Conservation (phyloP, 2,797 vertebrate species). For the Gymnothorax javanicus region DNA sequence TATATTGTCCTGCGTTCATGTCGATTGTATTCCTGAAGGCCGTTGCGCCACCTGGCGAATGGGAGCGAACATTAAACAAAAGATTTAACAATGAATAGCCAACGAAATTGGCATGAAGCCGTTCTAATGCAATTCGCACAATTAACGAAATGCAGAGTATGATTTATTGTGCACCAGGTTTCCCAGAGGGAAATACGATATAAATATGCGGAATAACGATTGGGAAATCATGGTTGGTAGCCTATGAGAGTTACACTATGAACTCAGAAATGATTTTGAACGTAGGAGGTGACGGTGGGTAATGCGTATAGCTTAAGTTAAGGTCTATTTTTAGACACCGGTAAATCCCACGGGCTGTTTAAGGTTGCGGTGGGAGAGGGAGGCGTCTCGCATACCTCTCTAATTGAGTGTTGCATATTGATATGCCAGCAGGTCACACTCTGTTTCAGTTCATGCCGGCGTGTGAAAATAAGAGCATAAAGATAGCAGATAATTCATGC, state of each 20-base stretch:
- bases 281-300: background rate
- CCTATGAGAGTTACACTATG: background rate
- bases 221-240: background rate
- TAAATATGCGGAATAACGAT: background rate
- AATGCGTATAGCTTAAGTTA: background rate
- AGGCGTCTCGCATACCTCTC: background rate
- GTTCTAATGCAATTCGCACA: background rate
- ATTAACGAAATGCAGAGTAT: background rate
- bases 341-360: background rate
- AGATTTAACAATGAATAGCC: background rate
- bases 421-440: background rate
- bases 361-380: background rate
- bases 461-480: background rate
- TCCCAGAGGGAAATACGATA: background rate
- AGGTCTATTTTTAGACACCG: background rate
- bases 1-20: background rate
- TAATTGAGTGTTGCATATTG: slow-evolving; percentile 9
- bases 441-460: background rate
- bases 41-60: slow-evolving; percentile 4
- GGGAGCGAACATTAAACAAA: background rate
- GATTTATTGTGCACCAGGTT: background rate
- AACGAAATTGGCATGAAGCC: background rate
- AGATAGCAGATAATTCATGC: background rate
- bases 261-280: background rate
- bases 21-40: background rate